Percentiles rank a stretch among this genome's conserved stretches.
Evolutionary conservation across 2,888 invertebrate genomes (phyloP).

Genomic region (Cephus spinipes): DNA sequence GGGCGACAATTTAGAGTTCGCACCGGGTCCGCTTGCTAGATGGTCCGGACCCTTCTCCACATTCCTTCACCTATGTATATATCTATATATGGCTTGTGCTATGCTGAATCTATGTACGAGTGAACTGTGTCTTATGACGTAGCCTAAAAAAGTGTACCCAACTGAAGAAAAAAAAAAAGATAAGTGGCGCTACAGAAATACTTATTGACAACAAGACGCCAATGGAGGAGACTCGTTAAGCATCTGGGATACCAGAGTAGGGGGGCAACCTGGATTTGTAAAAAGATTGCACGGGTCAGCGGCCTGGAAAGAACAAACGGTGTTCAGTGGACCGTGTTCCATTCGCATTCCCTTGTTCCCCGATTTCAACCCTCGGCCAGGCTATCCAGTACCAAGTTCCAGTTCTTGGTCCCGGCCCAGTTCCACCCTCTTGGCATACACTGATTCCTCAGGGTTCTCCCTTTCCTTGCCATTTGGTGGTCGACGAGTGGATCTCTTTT

Average conservation of each 20-base stretch:
- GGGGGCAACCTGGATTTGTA: constrained; percentile 63
- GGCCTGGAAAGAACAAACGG: constrained; percentile 65
- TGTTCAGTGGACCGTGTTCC: constrained; percentile 61
- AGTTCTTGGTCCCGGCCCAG: background rate
- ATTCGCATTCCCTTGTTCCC: constrained; percentile 46
- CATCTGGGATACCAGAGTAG: constrained; percentile 23
- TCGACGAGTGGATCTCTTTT: background rate
- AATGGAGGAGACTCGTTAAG: background rate
- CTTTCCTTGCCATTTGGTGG: background rate
- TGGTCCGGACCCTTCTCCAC: background rate
- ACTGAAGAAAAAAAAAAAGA: background rate
- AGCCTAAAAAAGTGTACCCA: background rate
- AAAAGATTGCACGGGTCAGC: constrained; percentile 65
- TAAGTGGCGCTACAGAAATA: background rate
- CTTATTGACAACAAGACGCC: background rate
- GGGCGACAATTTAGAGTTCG: background rate
- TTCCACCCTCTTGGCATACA: constrained; percentile 1
- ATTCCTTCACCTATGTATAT: background rate
- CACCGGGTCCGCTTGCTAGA: background rate
- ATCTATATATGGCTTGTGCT: background rate
- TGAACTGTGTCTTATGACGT: background rate
- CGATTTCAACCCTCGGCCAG: constrained; percentile 8
- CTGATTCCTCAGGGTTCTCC: background rate
- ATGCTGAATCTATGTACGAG: background rate
- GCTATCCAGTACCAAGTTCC: background rate